Conservation (phyloP, 2,888 invertebrate species). For the Hymenopus coronatus region DNA sequence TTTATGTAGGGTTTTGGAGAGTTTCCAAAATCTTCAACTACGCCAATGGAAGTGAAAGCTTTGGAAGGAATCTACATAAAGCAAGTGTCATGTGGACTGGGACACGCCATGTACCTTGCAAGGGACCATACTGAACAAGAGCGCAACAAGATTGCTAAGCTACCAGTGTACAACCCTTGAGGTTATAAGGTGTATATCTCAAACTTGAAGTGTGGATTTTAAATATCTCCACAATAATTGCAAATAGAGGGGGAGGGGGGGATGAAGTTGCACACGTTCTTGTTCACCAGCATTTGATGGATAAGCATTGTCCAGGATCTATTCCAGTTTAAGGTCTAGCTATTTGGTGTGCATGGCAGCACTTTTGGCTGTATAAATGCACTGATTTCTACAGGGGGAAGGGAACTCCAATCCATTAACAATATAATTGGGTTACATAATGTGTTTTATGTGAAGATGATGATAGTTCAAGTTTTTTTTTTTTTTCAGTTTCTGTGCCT, state of each 20-base stretch:
- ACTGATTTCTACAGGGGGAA: not conserved
- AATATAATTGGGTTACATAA: not conserved
- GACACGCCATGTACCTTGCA: constrained; percentile 75
- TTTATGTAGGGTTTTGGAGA: constrained; percentile 77
- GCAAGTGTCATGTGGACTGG: constrained; percentile 75
- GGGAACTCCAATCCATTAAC: not conserved
- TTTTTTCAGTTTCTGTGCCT: no score
- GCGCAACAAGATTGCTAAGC: constrained; percentile 56
- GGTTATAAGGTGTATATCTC: not conserved
- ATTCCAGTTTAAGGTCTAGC: not conserved
- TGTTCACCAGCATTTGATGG: not conserved
- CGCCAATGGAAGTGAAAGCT: constrained; percentile 77
- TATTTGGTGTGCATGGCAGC: not conserved
- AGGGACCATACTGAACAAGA: constrained; percentile 64
- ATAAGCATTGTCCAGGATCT: not conserved
- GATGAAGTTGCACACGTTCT: not conserved
- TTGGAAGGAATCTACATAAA: constrained; percentile 50
- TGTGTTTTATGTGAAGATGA: not conserved
- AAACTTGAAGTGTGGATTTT: not conserved
- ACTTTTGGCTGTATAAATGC: not conserved
- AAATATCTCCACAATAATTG: not conserved
- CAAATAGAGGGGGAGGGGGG: not conserved
- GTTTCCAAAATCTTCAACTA: constrained; percentile 80
- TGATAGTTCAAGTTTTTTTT: no score
- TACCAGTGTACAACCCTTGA: constrained; percentile 52